These are phyloP conservation scores for Ivindomyrus marchei DNA, from an alignment of 2,113 vertebrate species.

Conservation along the genomic window DNA sequence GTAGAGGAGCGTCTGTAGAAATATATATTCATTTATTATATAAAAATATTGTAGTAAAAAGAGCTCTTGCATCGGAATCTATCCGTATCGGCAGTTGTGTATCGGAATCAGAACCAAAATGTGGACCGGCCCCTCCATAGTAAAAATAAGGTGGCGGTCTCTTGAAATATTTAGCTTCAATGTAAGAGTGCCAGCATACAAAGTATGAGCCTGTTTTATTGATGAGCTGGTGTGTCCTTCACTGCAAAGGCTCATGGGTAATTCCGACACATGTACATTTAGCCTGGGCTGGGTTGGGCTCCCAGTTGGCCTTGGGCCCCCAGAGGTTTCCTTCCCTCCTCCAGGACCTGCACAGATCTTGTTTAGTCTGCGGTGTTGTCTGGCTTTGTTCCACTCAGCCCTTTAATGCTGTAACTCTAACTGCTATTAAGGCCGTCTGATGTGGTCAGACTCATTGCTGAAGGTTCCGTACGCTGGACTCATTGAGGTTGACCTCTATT, in stretches of 20 bases:
- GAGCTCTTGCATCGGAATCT: no score
- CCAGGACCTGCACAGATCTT: neutral
- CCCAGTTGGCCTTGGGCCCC: neutral
- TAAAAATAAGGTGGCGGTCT: no score
- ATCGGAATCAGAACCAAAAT: no score
- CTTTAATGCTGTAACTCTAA: neutral
- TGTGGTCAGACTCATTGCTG: neutral
- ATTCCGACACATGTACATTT: neutral
- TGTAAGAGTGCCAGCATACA: neutral
- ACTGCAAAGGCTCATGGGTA: neutral
- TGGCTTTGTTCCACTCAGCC: neutral
- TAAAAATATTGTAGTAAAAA: no score
- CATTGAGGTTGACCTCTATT: neutral
- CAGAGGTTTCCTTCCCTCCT: neutral
- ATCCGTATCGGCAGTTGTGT: no score
- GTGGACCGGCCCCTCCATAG: no score
- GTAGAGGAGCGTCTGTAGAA: no score
- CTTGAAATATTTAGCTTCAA: neutral
- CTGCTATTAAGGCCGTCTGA: neutral
- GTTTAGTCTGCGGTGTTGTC: neutral
- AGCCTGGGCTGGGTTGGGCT: neutral
- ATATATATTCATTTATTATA: no score
- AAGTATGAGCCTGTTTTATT: neutral
- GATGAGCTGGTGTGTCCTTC: neutral
- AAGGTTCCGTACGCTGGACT: neutral